These are phyloP conservation scores for Drosophila nasuta DNA, from an alignment of 1,140 invertebrate species.

Conservation along the genomic window DNA sequence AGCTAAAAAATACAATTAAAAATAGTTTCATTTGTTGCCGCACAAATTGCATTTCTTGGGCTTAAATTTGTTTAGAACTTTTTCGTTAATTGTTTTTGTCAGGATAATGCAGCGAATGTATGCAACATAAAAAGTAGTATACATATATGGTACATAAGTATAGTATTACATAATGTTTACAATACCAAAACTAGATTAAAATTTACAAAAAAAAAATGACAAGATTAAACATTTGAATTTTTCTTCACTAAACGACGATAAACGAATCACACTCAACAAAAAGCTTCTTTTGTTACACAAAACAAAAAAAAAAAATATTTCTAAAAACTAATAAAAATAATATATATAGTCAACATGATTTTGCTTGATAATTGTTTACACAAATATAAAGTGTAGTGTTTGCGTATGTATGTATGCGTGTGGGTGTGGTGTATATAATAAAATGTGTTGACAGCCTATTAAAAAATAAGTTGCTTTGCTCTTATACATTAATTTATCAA, in stretches of 20 bases:
- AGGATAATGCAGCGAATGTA: slow-evolving; percentile 1
- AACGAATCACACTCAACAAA: slow-evolving; percentile 24
- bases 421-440: slow-evolving; percentile 37
- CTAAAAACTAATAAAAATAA: slow-evolving; percentile 16
- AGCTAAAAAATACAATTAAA: slow-evolving; percentile 34
- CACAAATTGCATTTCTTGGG: slow-evolving; percentile 37
- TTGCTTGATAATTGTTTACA: slow-evolving; percentile 12
- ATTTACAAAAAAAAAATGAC: slow-evolving; percentile 48
- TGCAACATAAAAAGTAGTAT: not conserved
- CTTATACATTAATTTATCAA: slow-evolving; percentile 24
- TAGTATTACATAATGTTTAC: slow-evolving; percentile 8
- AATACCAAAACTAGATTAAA: slow-evolving; percentile 31
- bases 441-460: slow-evolving; percentile 51
- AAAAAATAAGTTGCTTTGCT: slow-evolving; percentile 52
- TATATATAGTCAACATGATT: slow-evolving; percentile 20
- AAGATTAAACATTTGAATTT: slow-evolving; percentile 47
- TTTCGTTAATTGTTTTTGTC: slow-evolving; percentile 9
- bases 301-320: slow-evolving; percentile 3
- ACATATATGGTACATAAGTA: slow-evolving; percentile 16
- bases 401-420: slow-evolving; percentile 14
- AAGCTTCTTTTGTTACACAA: slow-evolving; percentile 23
- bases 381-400: slow-evolving; percentile 9
- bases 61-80: slow-evolving; percentile 26
- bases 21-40: slow-evolving; percentile 31
- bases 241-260: slow-evolving; percentile 20